Evolutionary conservation across 35 echinoderm and acorn worm genomes (phyloP).

Genomic region (Hemicentrotus pulcherrimus): DNA sequence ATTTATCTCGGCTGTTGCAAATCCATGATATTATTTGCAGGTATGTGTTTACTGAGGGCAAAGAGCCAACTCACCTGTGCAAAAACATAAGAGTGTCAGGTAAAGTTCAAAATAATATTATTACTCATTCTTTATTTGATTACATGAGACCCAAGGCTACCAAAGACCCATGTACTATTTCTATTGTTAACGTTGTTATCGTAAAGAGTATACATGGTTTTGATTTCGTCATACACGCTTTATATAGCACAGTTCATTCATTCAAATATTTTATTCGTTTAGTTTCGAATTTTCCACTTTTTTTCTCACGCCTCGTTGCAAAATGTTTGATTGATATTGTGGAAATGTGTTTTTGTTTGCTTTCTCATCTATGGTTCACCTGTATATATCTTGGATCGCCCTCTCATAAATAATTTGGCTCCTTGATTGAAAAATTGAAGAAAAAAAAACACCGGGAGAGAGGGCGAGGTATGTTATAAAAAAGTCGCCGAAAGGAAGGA

Average conservation of each 20-base stretch:
- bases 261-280: no score
- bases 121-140: not conserved
- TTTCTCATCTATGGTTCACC: no score
- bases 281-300: no score
- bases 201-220: not conserved
- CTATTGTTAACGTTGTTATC: not conserved
- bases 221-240: no score
- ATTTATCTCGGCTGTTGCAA: not conserved
- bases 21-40: not conserved
- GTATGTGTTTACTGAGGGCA: not conserved
- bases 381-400: no score
- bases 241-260: no score
- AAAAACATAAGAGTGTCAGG: not conserved
- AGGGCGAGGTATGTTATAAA: no score
- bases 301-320: not conserved
- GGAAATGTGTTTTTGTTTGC: not conserved
- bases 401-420: no score
- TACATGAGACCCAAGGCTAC: not conserved
- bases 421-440: no score
- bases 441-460: no score
- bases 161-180: not conserved
- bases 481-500: no score
- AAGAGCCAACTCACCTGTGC: not conserved
- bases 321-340: not conserved
- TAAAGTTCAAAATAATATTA: slow-evolving; percentile 15